Conservation (phyloP, 2,888 invertebrate species). For the Zelleria hepariella region DNA sequence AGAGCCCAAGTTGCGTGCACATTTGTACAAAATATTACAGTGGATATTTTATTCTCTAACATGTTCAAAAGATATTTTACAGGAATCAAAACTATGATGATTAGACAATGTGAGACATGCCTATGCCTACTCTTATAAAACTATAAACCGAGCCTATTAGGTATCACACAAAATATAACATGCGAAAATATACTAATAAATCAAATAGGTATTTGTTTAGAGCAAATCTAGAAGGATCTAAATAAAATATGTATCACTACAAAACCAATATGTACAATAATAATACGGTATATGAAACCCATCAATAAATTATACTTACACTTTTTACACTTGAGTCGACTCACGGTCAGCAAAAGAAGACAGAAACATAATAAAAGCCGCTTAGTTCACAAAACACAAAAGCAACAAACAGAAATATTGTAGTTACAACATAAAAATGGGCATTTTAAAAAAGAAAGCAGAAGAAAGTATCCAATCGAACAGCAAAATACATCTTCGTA, state of each 20-base stretch:
- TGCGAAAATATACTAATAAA: too few relatives aligned
- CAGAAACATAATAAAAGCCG: constrained; percentile 29
- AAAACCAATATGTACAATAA: neutral
- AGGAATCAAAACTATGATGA: too few relatives aligned
- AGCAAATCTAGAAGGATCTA: neutral
- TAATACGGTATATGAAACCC: neutral
- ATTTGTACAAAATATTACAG: too few relatives aligned
- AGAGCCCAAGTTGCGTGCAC: too few relatives aligned
- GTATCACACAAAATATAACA: too few relatives aligned
- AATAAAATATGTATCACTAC: neutral
- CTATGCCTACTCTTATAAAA: too few relatives aligned
- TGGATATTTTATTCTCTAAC: too few relatives aligned
- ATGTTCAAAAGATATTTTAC: too few relatives aligned
- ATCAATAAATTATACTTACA: constrained; percentile 28
- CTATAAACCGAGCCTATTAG: too few relatives aligned
- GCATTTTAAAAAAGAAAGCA: constrained; percentile 34
- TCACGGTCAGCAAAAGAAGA: constrained; percentile 41
- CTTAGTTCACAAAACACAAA: constrained; percentile 40
- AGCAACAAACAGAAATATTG: constrained; percentile 33
- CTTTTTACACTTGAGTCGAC: constrained; percentile 15
- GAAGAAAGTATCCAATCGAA: constrained; percentile 4
- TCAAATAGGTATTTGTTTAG: too few relatives aligned
- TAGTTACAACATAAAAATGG: constrained; percentile 59
- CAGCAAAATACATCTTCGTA: neutral
- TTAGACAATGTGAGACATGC: too few relatives aligned